Conservation (phyloP, 2,797 vertebrate species). For the Myripristis murdjan region DNA sequence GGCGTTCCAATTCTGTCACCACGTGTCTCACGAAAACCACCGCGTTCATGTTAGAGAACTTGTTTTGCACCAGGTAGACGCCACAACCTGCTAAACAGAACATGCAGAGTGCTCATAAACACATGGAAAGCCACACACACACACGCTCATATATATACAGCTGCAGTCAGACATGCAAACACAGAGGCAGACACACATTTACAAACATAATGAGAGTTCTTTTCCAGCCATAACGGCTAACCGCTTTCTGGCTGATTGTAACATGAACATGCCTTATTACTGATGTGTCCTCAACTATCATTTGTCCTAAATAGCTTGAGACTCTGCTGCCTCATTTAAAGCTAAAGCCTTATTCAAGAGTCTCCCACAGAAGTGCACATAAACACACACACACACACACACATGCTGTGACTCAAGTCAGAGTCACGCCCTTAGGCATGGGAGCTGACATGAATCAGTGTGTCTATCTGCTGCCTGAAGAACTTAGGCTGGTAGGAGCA, state of each 20-base stretch:
- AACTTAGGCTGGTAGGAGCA: slow-evolving; percentile 49
- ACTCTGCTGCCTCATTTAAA: slow-evolving; percentile 10
- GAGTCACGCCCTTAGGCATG: slow-evolving; percentile 47
- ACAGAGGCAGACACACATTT: neutral
- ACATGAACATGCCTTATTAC: neutral
- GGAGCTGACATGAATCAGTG: slow-evolving; percentile 55
- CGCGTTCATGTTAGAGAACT: slow-evolving; percentile 15
- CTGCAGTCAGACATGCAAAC: neutral
- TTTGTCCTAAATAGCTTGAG: neutral
- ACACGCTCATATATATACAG: neutral
- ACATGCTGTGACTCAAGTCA: slow-evolving; percentile 8
- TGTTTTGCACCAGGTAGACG: slow-evolving; percentile 21
- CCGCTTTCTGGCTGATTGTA: slow-evolving; percentile 1
- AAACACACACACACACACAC: slow-evolving; percentile 16
- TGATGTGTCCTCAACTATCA: neutral
- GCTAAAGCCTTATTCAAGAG: neutral
- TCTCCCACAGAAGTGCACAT: neutral
- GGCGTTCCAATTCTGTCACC: slow-evolving; percentile 56
- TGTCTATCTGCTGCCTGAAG: slow-evolving; percentile 62
- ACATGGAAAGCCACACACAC: neutral
- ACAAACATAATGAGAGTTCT: neutral
- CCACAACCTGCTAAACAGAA: slow-evolving; percentile 3
- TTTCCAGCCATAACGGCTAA: neutral
- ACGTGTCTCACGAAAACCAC: slow-evolving; percentile 15
- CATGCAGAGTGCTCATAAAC: neutral